Conservation (phyloP, 2,113 vertebrate genomes). For the Gorilla gorilla region DNA sequence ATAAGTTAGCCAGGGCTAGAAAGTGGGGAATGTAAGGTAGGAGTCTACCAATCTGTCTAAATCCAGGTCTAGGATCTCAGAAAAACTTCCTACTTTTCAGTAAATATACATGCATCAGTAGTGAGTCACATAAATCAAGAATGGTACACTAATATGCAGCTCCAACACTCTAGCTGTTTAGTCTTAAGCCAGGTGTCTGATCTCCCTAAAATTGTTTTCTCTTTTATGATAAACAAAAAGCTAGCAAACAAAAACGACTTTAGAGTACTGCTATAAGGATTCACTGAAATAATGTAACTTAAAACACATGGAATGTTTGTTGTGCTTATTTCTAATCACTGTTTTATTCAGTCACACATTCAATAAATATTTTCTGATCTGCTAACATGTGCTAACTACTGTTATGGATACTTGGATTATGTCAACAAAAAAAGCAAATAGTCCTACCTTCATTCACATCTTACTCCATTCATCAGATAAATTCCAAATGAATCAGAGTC, state of each 20-base stretch:
- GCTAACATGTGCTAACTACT: neutral
- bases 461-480: neutral
- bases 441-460: neutral
- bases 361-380: neutral
- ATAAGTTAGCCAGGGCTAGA: neutral
- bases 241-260: neutral
- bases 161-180: neutral
- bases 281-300: neutral
- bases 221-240: neutral
- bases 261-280: neutral
- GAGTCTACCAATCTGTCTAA: neutral
- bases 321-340: neutral
- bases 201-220: neutral
- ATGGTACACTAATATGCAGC: neutral
- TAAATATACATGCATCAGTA: neutral
- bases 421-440: neutral
- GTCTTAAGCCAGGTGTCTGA: neutral
- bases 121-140: neutral
- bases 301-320: neutral
- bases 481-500: neutral
- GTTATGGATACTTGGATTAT: neutral
- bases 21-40: neutral
- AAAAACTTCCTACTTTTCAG: neutral
- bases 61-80: neutral
- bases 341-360: neutral